A percentile compares a stretch with the other conserved stretches of the same genome.
Evolutionary conservation across 2,797 vertebrate species (phyloP).

Genomic region (Alca torda): DNA sequence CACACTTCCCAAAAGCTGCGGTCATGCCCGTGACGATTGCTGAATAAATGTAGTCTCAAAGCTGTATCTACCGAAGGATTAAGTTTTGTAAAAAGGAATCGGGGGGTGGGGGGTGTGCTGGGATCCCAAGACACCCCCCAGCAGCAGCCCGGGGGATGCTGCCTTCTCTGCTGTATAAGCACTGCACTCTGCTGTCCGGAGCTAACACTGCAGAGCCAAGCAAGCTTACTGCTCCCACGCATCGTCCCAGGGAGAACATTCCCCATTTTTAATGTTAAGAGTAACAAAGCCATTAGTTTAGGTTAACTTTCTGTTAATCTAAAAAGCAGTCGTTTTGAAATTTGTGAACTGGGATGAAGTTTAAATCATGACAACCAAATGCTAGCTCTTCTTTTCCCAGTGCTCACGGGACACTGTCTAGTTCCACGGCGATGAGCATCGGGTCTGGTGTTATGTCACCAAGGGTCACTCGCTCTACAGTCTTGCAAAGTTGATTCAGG

Average conservation of each 20-base stretch:
- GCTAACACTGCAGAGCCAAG: slow-evolving; percentile 4
- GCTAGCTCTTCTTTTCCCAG: not conserved
- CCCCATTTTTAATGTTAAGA: not conserved
- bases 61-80: not conserved
- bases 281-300: not conserved
- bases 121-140: not conserved
- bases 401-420: fast-evolving
- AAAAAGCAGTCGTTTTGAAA: not conserved
- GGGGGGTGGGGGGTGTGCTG: not conserved
- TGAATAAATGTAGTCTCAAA: not conserved
- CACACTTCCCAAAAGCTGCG: not conserved
- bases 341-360: not conserved
- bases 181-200: slow-evolving; percentile 51
- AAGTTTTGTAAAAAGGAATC: not conserved
- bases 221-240: not conserved
- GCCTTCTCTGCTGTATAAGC: not conserved
- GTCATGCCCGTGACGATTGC: not conserved
- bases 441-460: not conserved
- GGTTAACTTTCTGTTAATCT: not conserved
- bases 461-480: not conserved
- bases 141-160: not conserved
- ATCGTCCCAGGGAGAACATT: not conserved
- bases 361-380: not conserved
- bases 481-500: not conserved
- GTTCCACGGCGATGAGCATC: not conserved